Percentiles rank a stretch among this genome's conserved stretches.
These are phyloP conservation scores for Numenius phaeopus DNA, from an alignment of 2,797 vertebrate species.

Conservation along the genomic window DNA sequence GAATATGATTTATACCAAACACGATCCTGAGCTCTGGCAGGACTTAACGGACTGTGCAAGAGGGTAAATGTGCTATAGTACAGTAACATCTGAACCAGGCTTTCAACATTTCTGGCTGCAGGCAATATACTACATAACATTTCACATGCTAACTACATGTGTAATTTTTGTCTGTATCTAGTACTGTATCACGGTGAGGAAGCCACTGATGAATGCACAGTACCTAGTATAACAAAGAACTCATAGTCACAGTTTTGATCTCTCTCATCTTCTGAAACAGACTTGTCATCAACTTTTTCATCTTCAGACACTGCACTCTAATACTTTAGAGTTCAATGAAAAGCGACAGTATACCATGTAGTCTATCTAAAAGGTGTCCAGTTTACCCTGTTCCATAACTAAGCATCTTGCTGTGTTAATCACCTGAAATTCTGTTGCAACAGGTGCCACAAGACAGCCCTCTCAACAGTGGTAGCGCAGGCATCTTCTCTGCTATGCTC, in stretches of 20 bases:
- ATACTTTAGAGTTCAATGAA: neutral
- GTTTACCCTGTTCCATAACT: neutral
- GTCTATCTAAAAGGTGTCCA: neutral
- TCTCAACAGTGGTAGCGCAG: neutral
- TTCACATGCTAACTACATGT: accelerated
- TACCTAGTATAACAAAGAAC: neutral
- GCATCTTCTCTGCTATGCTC: neutral
- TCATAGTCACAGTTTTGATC: neutral
- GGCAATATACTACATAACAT: neutral
- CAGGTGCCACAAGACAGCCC: neutral
- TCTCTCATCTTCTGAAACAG: neutral
- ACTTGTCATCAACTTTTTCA: neutral
- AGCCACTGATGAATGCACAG: neutral
- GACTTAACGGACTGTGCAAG: neutral
- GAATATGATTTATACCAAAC: neutral
- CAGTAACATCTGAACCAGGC: neutral
- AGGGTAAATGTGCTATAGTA: neutral
- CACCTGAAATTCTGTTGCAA: neutral
- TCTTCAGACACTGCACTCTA: neutral
- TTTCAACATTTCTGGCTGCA: neutral
- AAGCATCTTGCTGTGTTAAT: neutral
- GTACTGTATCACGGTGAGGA: neutral
- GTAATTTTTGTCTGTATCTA: neutral
- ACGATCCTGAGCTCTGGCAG: neutral
- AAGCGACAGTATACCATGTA: neutral